Conservation (phyloP, 2,888 invertebrate genomes). For the Callinectes sapidus region DNA sequence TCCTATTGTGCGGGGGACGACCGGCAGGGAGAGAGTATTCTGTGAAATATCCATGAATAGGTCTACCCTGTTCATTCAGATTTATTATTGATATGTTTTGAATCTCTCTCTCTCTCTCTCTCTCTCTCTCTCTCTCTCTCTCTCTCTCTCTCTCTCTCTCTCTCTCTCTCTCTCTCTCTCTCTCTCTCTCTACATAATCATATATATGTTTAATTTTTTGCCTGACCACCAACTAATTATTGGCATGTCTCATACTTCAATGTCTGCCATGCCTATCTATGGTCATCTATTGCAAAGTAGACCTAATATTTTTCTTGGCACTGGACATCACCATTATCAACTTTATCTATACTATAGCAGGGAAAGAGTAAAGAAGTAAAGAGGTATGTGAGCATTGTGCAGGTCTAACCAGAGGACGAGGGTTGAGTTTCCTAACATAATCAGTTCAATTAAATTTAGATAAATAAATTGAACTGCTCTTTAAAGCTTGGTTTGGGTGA, state of each 20-base stretch:
- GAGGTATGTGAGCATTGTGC: too few relatives aligned
- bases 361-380: too few relatives aligned
- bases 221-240: neutral
- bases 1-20: neutral
- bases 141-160: conserved; percentile 24
- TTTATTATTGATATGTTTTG: neutral
- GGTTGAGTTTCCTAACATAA: too few relatives aligned
- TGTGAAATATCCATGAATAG: neutral
- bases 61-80: neutral
- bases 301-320: neutral
- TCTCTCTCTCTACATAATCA: neutral
- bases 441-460: too few relatives aligned
- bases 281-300: neutral
- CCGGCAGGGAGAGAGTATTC: neutral
- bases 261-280: neutral
- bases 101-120: conserved; percentile 3
- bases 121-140: conserved; percentile 29
- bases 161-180: neutral
- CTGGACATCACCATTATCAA: neutral
- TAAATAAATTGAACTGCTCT: too few relatives aligned
- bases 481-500: too few relatives aligned
- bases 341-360: neutral
- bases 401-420: too few relatives aligned
- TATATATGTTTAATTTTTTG: neutral
- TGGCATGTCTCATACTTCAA: neutral